These are phyloP conservation scores for Ascidia mentula DNA, from an alignment of 23 tunicate genomes.

Conservation along the genomic window DNA sequence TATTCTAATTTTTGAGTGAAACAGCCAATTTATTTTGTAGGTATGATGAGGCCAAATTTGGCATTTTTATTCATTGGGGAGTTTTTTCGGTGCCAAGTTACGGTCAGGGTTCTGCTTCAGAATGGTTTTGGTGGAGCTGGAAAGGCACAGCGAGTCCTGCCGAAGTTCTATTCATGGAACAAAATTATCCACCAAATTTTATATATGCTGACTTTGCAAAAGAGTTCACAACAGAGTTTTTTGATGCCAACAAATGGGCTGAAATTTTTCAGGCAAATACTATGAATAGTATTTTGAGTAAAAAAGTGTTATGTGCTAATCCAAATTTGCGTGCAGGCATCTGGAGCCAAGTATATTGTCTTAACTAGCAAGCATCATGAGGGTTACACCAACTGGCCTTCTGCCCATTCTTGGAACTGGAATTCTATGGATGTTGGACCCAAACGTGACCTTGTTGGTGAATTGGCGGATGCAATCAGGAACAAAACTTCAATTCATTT, in stretches of 20 bases:
- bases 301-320: background rate
- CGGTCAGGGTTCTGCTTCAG: constrained; percentile 45
- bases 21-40: constrained; percentile 12
- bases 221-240: constrained; percentile 79
- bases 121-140: constrained; percentile 92
- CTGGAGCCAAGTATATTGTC: constrained; percentile 54
- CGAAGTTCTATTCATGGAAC: constrained; percentile 54
- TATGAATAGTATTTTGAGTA: background rate
- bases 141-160: constrained; percentile 45
- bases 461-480: constrained; percentile 66
- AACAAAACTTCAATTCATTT: constrained; percentile 55
- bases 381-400: constrained; percentile 93
- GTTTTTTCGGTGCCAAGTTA: constrained; percentile 66
- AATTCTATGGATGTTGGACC: constrained; percentile 88
- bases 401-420: constrained; percentile 80
- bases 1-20: no score
- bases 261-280: constrained; percentile 53
- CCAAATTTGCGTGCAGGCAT: constrained; percentile 36
- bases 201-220: constrained; percentile 85
- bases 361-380: constrained; percentile 84
- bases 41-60: constrained; percentile 81
- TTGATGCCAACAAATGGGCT: constrained; percentile 77
- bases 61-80: constrained; percentile 88
- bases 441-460: constrained; percentile 78
- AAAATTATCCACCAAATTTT: constrained; percentile 79